These are phyloP conservation scores for Pomacea maculata DNA, from an alignment of 1,140 invertebrate species.

Conservation along the genomic window DNA sequence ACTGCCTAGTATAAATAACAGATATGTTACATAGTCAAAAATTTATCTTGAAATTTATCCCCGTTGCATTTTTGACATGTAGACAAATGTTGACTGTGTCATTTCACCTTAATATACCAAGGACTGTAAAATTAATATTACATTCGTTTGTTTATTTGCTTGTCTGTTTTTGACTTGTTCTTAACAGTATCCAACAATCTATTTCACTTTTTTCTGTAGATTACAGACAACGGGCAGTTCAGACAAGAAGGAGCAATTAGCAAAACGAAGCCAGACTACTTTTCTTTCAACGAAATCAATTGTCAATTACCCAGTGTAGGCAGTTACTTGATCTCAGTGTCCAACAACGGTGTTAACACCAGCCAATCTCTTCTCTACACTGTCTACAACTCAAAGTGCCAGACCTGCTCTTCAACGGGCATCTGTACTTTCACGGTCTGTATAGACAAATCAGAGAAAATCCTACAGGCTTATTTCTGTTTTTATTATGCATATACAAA, in stretches of 20 bases:
- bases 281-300: slow-evolving; percentile 41
- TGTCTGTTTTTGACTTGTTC: background rate
- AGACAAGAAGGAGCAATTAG: slow-evolving; percentile 17
- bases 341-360: slow-evolving; percentile 33
- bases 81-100: too few relatives aligned
- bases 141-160: too few relatives aligned
- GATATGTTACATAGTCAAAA: too few relatives aligned
- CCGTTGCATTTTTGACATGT: too few relatives aligned
- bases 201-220: background rate
- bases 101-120: too few relatives aligned
- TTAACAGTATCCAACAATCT: background rate
- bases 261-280: slow-evolving; percentile 30
- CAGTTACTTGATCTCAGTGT: slow-evolving; percentile 40
- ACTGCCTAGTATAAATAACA: too few relatives aligned
- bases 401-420: slow-evolving; percentile 34
- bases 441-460: background rate
- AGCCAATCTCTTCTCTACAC: slow-evolving; percentile 34
- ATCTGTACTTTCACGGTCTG: slow-evolving; percentile 38
- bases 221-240: slow-evolving; percentile 24
- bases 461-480: too few relatives aligned
- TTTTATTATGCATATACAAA: too few relatives aligned
- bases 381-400: slow-evolving; percentile 34
- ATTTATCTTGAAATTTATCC: too few relatives aligned
- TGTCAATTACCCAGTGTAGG: slow-evolving; percentile 27
- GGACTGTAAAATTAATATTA: too few relatives aligned